These are phyloP conservation scores for Pseudomugil gertrudae DNA, from an alignment of 2,797 vertebrate genomes.

Conservation along the genomic window DNA sequence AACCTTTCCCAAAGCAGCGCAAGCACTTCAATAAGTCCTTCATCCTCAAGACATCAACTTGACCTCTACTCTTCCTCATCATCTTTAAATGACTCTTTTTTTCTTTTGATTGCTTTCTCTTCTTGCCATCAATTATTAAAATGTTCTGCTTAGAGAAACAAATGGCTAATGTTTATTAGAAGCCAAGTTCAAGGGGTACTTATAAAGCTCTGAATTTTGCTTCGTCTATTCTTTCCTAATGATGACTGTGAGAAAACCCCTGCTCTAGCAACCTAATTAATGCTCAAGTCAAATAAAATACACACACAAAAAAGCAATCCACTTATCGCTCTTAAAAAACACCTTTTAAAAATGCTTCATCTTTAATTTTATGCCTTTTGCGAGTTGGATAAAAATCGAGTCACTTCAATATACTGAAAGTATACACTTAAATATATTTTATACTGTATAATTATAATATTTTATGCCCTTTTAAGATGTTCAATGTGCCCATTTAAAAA, in stretches of 20 bases:
- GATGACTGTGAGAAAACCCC: not conserved
- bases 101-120: not conserved
- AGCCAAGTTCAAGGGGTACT: not conserved
- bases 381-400: not conserved
- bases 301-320: not conserved
- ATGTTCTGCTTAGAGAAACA: not conserved
- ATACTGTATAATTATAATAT: no score
- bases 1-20: not conserved
- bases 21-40: not conserved
- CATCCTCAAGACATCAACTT: not conserved
- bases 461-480: constrained; percentile 65
- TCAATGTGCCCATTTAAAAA: constrained; percentile 50
- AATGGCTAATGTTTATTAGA: not conserved
- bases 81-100: not conserved
- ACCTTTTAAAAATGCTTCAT: not conserved
- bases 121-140: not conserved
- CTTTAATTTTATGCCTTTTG: not conserved
- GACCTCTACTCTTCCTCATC: not conserved
- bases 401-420: not conserved
- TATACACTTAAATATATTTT: no score
- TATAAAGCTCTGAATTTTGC: not conserved
- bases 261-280: not conserved
- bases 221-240: constrained; percentile 5
- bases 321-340: not conserved
- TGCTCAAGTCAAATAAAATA: not conserved